phyloP scores from a whole-genome alignment of 1,140 invertebrate genomes.

The Tyrophagus putrescentiae region DNA sequence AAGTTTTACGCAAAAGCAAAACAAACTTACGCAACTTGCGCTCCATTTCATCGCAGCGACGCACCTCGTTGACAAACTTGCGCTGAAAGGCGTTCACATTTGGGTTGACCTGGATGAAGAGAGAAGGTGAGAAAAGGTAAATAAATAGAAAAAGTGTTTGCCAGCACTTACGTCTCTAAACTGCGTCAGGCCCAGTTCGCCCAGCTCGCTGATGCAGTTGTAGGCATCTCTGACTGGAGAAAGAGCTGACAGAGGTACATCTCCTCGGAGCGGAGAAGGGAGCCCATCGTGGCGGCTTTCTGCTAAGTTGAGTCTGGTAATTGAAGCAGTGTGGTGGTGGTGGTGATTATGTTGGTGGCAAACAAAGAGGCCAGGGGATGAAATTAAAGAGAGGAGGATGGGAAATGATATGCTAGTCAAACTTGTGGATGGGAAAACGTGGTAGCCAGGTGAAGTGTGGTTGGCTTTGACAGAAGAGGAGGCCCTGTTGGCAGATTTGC shows the following conservation, averaged over 20 bases:
- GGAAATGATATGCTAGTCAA: too few relatives aligned
- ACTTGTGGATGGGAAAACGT: too few relatives aligned
- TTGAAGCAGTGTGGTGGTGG: too few relatives aligned
- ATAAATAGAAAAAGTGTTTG: neutral
- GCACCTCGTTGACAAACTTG: conserved; percentile 60
- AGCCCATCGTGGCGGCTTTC: too few relatives aligned
- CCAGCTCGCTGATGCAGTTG: conserved; percentile 67
- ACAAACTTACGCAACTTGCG: conserved; percentile 43
- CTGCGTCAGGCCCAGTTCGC: conserved; percentile 73
- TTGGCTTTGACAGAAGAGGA: too few relatives aligned
- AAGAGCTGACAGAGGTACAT: conserved; percentile 36
- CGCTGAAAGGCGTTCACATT: conserved; percentile 73
- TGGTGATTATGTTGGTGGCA: too few relatives aligned
- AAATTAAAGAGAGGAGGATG: too few relatives aligned
- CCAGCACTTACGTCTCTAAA: conserved; percentile 68
- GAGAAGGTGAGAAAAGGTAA: conserved; percentile 20
- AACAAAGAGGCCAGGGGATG: too few relatives aligned
- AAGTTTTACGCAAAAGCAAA: neutral
- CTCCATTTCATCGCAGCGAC: conserved; percentile 40
- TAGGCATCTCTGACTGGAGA: conserved; percentile 55
- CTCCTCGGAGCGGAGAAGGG: conserved; percentile 36
- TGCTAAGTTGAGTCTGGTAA: too few relatives aligned
- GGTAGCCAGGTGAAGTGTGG: too few relatives aligned
- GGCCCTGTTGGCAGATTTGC: too few relatives aligned
- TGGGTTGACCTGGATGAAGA: conserved; percentile 50